phyloP scores from a whole-genome alignment of 2,888 invertebrate genomes.

The Pseudanteris insignis region DNA sequence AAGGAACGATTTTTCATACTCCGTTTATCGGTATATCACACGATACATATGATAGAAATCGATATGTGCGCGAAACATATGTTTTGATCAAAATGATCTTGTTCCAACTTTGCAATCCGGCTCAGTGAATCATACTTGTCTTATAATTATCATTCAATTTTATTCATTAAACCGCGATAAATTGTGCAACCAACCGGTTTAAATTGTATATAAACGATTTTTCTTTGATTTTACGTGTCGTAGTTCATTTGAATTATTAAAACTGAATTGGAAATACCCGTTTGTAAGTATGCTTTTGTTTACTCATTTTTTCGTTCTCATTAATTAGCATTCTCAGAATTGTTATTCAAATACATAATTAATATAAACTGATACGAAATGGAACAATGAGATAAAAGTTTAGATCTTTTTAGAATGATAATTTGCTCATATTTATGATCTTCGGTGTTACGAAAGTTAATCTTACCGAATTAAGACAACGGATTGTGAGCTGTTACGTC shows the following conservation, averaged over 20 bases:
- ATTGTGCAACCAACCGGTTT: constrained; percentile 31
- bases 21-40: constrained; percentile 3
- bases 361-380: no score
- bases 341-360: no score
- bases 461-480: no score
- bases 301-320: constrained; percentile 2
- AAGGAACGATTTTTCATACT: not conserved
- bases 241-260: constrained; percentile 6
- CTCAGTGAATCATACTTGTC: constrained; percentile 15
- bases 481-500: constrained; percentile 2
- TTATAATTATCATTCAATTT: constrained; percentile 23
- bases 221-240: constrained; percentile 11
- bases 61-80: constrained; percentile 5
- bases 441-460: no score
- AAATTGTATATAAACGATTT: constrained; percentile 6
- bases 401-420: no score
- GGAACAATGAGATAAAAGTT: no score
- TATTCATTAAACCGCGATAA: constrained; percentile 23
- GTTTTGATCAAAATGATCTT: no score
- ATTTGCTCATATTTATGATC: no score
- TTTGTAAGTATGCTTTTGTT: constrained; percentile 12
- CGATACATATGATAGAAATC: constrained; percentile 13
- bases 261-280: constrained; percentile 1
- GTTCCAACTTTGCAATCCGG: constrained; percentile 14
- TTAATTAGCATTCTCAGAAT: constrained; percentile 5